Conservation (phyloP, 2,797 vertebrate genomes). For the Oophaga sylvatica region DNA sequence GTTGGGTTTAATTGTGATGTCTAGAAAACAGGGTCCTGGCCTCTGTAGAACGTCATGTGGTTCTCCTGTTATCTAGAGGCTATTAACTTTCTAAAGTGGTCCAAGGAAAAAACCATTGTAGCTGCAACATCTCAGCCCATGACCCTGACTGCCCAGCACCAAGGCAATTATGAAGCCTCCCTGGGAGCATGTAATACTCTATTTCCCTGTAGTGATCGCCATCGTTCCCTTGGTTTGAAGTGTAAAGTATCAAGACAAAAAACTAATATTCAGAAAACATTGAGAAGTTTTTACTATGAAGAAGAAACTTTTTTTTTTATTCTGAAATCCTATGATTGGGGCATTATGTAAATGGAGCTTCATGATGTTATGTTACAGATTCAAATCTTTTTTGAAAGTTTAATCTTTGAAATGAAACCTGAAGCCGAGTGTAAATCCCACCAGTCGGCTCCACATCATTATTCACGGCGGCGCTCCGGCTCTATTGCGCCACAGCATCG, state of each 20-base stretch:
- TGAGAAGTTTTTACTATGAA: not conserved
- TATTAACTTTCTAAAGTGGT: no score
- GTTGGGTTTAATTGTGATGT: no score
- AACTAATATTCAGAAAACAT: not conserved
- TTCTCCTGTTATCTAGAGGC: no score
- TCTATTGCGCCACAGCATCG: not conserved
- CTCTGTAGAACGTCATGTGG: no score
- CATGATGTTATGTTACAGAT: conserved; percentile 3
- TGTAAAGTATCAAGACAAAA: not conserved
- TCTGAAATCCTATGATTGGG: not conserved
- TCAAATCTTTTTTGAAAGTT: conserved; percentile 38
- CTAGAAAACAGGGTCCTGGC: no score
- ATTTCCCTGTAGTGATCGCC: not conserved
- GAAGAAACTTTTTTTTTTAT: not conserved
- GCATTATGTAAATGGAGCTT: not conserved
- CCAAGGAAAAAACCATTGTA: no score
- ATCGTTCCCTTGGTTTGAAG: not conserved
- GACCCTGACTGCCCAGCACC: no score
- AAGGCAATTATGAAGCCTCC: no score
- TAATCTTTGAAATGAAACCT: conserved; percentile 50
- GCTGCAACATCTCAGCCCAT: no score
- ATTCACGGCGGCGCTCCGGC: not conserved
- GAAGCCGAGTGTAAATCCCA: conserved; percentile 3
- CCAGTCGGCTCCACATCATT: not conserved
- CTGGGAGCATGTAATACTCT: no score